Conservation (phyloP, 2,888 invertebrate species). For the Stegana nigrithorax region DNA sequence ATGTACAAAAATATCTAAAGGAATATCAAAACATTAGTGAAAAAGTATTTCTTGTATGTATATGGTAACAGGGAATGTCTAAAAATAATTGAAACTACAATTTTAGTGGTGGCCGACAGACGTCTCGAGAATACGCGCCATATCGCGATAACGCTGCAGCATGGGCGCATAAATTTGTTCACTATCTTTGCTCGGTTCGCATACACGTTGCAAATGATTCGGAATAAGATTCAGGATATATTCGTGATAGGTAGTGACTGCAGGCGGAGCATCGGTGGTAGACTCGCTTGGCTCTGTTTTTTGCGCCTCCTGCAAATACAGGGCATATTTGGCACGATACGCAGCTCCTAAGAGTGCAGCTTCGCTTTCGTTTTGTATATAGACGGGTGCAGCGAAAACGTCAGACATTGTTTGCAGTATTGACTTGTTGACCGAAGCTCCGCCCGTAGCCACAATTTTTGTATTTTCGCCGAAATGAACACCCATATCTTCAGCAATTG, state of each 20-base stretch:
- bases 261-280: not conserved
- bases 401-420: slow-evolving; percentile 92
- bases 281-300: slow-evolving; percentile 32
- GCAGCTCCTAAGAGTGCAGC: slow-evolving; percentile 89
- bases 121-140: slow-evolving; percentile 63
- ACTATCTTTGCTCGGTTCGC: slow-evolving; percentile 81
- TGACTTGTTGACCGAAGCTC: slow-evolving; percentile 86
- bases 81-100: slow-evolving; percentile 17
- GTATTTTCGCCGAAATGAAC: slow-evolving; percentile 75
- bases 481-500: slow-evolving; percentile 86
- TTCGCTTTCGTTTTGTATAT: slow-evolving; percentile 83
- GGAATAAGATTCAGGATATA: slow-evolving; percentile 62
- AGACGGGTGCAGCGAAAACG: slow-evolving; percentile 92
- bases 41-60: slow-evolving; percentile 16
- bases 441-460: slow-evolving; percentile 91
- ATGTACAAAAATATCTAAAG: slow-evolving; percentile 25
- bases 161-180: slow-evolving; percentile 80
- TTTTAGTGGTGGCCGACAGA: slow-evolving; percentile 18
- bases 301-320: slow-evolving; percentile 55
- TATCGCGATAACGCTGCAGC: slow-evolving; percentile 76
- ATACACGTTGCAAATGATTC: slow-evolving; percentile 71
- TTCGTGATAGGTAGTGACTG: slow-evolving; percentile 53
- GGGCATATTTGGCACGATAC: slow-evolving; percentile 76
- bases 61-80: slow-evolving; percentile 21
- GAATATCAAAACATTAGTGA: slow-evolving; percentile 28